Evolutionary conservation across 1,140 invertebrate species (phyloP).

Genomic region (Conus betulinus): DNA sequence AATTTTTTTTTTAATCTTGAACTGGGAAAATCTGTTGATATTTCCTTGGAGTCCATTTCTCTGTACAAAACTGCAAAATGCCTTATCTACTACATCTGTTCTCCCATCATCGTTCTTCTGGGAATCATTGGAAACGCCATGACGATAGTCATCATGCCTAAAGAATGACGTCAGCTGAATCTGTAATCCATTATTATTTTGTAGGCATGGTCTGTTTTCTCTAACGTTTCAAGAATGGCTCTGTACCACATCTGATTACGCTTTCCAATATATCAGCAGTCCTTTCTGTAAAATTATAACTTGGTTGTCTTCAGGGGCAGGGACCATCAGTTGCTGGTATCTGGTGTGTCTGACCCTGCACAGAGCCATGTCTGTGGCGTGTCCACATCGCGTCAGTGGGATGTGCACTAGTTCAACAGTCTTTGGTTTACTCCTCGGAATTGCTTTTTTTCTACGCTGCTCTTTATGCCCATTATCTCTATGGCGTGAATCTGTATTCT

Average conservation of each 20-base stretch:
- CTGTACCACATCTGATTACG: background rate
- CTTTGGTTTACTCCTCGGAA: background rate
- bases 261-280: background rate
- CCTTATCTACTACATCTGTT: too few relatives aligned
- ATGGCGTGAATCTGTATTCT: background rate
- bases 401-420: background rate
- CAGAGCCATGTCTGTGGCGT: slow-evolving; percentile 8
- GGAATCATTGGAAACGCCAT: too few relatives aligned
- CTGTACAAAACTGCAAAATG: too few relatives aligned
- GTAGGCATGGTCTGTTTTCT: too few relatives aligned
- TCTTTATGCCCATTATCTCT: background rate
- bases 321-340: background rate
- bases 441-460: background rate
- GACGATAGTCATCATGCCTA: too few relatives aligned
- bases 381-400: background rate
- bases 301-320: too few relatives aligned
- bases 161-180: too few relatives aligned
- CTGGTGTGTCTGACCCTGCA: background rate
- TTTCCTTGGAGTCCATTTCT: too few relatives aligned
- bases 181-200: too few relatives aligned
- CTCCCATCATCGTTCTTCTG: too few relatives aligned
- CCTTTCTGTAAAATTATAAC: background rate
- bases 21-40: too few relatives aligned
- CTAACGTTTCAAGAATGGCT: background rate
- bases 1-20: too few relatives aligned